phyloP scores from a whole-genome alignment of 2,797 vertebrate species.

The Halcyon leucocephala region DNA sequence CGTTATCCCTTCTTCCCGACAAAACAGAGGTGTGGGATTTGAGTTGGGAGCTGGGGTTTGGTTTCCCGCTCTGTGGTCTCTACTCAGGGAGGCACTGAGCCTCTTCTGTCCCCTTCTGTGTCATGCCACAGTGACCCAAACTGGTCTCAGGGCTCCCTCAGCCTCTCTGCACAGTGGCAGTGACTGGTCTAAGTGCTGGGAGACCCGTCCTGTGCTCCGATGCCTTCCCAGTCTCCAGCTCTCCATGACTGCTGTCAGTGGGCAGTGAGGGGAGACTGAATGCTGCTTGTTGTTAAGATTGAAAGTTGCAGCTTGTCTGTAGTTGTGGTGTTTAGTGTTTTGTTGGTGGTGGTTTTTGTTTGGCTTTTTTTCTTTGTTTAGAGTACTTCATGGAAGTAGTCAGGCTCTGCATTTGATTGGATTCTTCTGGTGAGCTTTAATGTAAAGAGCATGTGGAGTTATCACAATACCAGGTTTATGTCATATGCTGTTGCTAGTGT shows the following conservation, averaged over 20 bases:
- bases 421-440: background rate
- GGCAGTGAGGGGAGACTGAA: too few species aligned
- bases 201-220: accelerated
- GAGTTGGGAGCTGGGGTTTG: background rate
- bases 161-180: accelerated
- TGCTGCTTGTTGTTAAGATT: background rate
- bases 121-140: accelerated
- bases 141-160: background rate
- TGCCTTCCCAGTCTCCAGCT: background rate
- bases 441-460: background rate
- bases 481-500: background rate
- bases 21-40: background rate
- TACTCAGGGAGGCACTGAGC: background rate
- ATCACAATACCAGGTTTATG: background rate
- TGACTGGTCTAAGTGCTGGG: background rate
- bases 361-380: background rate
- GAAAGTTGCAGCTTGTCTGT: background rate
- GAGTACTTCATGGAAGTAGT: background rate
- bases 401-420: background rate
- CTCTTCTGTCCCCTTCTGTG: background rate
- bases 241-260: accelerated
- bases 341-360: too few species aligned
- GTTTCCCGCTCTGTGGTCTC: background rate
- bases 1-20: background rate
- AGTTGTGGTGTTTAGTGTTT: too few species aligned